phyloP scores from a whole-genome alignment of 2,888 invertebrate species.

The Biston stratarius region DNA sequence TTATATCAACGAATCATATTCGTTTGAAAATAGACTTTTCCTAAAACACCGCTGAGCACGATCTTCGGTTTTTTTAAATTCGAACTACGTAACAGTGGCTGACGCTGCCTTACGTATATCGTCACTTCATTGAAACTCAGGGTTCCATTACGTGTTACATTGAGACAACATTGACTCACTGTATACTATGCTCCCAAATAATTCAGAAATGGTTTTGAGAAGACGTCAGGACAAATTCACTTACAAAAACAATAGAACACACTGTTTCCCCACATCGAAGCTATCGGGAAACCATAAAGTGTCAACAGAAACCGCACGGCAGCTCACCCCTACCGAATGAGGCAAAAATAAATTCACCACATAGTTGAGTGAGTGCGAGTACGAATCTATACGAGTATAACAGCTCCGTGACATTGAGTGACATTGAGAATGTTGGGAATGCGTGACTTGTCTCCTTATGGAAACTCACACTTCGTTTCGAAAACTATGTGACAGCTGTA shows the following conservation, averaged over 20 bases:
- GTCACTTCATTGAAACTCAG: too few relatives aligned
- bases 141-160: too few relatives aligned
- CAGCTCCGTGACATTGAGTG: constrained; percentile 38
- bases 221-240: constrained; percentile 9
- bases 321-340: constrained; percentile 27
- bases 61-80: too few relatives aligned
- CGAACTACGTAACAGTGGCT: too few relatives aligned
- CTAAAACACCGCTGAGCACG: too few relatives aligned
- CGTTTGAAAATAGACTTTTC: too few relatives aligned
- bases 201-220: neutral
- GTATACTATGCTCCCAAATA: neutral
- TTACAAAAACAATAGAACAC: constrained; percentile 17
- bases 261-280: constrained; percentile 20
- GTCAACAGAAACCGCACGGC: constrained; percentile 33
- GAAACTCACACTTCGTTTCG: constrained; percentile 22
- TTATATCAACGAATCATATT: too few relatives aligned
- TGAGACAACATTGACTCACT: neutral
- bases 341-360: constrained; percentile 39
- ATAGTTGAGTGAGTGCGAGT: constrained; percentile 35
- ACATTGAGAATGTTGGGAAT: constrained; percentile 36
- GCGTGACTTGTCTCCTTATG: constrained; percentile 24
- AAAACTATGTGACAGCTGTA: constrained; percentile 19
- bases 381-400: constrained; percentile 18
- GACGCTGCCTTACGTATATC: too few relatives aligned
- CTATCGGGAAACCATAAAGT: constrained; percentile 35